A percentile compares a stretch with the other conserved stretches of the same genome.
Evolutionary conservation across 2,888 invertebrate genomes (phyloP).

Genomic region (Pammene aurita): DNA sequence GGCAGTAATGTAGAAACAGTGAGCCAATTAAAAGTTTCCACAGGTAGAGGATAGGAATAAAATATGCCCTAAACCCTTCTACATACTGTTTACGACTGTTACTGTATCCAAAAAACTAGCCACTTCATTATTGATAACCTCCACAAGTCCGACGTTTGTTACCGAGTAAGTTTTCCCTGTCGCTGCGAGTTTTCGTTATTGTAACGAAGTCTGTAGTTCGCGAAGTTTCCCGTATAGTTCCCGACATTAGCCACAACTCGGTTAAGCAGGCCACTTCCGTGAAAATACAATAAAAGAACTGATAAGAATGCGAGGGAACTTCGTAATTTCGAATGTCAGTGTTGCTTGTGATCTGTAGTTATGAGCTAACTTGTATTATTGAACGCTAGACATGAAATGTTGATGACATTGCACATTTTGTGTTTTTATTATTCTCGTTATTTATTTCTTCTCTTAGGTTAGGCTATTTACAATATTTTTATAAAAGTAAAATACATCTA

Average conservation of each 20-base stretch:
- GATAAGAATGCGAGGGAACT: neutral
- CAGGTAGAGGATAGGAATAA: too few relatives aligned
- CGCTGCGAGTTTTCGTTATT: conserved; percentile 25
- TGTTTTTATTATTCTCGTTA: too few relatives aligned
- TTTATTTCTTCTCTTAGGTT: too few relatives aligned
- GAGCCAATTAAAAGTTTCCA: too few relatives aligned
- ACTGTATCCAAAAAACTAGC: neutral
- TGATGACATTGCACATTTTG: too few relatives aligned
- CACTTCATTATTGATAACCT: conserved; percentile 29
- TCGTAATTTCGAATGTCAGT: neutral
- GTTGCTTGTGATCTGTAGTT: too few relatives aligned
- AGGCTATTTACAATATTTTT: too few relatives aligned
- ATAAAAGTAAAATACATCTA: too few relatives aligned
- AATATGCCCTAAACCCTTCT: too few relatives aligned
- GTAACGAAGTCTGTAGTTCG: conserved; percentile 17
- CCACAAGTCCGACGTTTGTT: conserved; percentile 21
- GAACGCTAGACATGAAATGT: too few relatives aligned
- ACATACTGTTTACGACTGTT: neutral
- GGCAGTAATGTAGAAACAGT: too few relatives aligned
- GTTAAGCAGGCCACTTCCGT: conserved; percentile 10
- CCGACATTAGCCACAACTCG: conserved; percentile 22
- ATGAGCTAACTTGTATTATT: too few relatives aligned
- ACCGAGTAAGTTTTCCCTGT: conserved; percentile 18
- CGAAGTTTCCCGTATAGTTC: conserved; percentile 31
- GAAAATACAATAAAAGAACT: neutral